These are phyloP conservation scores for Drosophila willistoni DNA, from an alignment of 1,140 invertebrate species.

Conservation along the genomic window DNA sequence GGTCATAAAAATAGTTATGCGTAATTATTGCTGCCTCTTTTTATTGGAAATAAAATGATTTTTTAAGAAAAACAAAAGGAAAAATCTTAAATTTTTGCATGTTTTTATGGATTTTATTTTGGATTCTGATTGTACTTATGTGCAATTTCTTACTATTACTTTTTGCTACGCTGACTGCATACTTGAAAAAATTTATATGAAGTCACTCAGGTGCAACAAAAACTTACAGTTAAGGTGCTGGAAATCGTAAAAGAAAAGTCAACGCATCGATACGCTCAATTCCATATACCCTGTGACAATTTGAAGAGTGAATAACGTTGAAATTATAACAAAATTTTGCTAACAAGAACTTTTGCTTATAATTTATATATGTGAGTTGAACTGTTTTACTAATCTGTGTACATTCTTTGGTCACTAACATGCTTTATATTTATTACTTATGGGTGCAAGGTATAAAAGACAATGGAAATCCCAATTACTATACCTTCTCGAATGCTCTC, in stretches of 20 bases:
- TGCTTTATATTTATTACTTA: background rate
- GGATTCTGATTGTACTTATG: constrained; percentile 24
- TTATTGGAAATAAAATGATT: constrained; percentile 63
- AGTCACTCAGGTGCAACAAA: constrained; percentile 62
- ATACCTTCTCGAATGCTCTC: constrained; percentile 18
- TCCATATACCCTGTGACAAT: background rate
- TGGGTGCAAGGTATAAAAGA: constrained; percentile 6
- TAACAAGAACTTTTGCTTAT: no score
- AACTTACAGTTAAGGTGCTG: constrained; percentile 33
- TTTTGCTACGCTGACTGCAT: constrained; percentile 43
- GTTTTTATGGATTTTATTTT: constrained; percentile 12
- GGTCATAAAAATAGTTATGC: constrained; percentile 52
- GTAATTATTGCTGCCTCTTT: constrained; percentile 32
- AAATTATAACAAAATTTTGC: no score
- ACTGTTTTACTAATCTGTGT: no score
- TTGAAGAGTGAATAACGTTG: no score
- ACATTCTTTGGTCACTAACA: background rate
- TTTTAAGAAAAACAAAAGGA: background rate
- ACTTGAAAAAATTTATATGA: constrained; percentile 55
- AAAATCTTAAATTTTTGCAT: background rate
- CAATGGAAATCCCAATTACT: constrained; percentile 45
- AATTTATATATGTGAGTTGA: no score
- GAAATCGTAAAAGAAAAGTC: constrained; percentile 39
- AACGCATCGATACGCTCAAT: background rate
- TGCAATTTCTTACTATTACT: constrained; percentile 40